A percentile compares a stretch with the other conserved stretches of the same genome.
Conservation (phyloP, 2,797 vertebrate genomes). For the Crax fasciolata region DNA sequence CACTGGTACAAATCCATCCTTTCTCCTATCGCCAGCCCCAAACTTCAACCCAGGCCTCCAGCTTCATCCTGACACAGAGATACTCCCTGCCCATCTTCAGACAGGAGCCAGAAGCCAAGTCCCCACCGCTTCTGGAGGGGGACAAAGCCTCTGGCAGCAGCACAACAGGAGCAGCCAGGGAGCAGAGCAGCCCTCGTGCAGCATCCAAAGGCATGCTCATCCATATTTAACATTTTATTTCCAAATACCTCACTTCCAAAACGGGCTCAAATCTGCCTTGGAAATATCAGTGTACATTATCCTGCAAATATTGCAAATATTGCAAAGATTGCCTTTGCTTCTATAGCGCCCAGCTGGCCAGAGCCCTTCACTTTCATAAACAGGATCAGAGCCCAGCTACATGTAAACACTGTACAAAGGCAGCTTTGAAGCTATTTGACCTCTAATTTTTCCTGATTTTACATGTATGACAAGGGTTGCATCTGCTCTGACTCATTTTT, state of each 20-base stretch:
- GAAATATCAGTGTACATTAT: neutral
- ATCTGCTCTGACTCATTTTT: slow-evolving; percentile 23
- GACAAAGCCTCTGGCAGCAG: neutral
- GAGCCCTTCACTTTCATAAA: neutral
- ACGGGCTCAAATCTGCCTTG: neutral
- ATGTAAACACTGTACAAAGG: neutral
- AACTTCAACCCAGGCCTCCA: neutral
- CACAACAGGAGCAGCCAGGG: neutral
- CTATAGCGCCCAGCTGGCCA: neutral
- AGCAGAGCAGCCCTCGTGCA: neutral
- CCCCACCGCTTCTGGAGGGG: neutral
- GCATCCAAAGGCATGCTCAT: neutral
- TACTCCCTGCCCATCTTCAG: neutral
- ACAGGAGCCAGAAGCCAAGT: neutral
- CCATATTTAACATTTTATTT: neutral
- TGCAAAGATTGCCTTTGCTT: neutral
- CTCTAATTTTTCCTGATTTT: slow-evolving; percentile 21
- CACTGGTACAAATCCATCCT: neutral
- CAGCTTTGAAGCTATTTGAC: slow-evolving; percentile 29
- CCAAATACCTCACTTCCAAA: neutral
- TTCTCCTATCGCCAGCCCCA: neutral
- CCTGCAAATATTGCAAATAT: too few species aligned
- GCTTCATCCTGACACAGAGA: neutral
- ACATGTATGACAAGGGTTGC: neutral
- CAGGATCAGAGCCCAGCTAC: neutral